These are phyloP conservation scores for Rhabdornis inornatus DNA, from an alignment of 2,113 vertebrate genomes.

Conservation along the genomic window DNA sequence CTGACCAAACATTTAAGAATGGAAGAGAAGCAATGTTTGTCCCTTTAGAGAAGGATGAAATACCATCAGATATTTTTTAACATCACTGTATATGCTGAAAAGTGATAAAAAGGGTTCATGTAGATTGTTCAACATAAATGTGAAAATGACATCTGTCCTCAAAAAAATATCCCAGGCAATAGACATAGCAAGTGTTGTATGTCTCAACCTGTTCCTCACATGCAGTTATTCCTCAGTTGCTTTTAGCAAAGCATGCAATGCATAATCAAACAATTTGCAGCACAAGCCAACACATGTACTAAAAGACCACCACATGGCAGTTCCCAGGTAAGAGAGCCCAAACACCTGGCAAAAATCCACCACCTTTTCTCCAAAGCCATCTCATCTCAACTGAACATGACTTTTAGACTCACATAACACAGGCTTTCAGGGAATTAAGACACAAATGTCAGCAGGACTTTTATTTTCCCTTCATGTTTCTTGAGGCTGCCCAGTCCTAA, in stretches of 20 bases:
- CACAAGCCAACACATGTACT: fast-evolving
- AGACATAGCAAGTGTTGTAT: neutral
- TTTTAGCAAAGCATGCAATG: neutral
- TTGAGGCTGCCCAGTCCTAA: neutral
- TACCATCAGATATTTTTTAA: neutral
- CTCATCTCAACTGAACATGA: neutral
- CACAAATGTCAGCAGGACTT: neutral
- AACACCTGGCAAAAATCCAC: neutral
- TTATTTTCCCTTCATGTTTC: neutral
- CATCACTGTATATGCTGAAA: neutral
- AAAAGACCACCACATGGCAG: neutral
- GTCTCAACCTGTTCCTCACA: neutral
- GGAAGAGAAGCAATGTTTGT: neutral
- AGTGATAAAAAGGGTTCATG: neutral
- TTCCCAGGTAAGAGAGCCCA: fast-evolving
- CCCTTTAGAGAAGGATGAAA: neutral
- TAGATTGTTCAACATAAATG: neutral
- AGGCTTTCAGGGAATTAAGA: neutral
- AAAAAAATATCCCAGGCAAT: neutral
- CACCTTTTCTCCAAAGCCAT: neutral
- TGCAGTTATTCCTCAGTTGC: neutral
- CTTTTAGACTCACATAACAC: neutral
- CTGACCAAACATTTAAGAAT: neutral
- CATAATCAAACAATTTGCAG: neutral
- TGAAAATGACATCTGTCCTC: neutral